Evolutionary conservation across 2,888 invertebrate genomes (phyloP), one percentile per base, ranked within the genome.

Genomic region (Agrotis ipsilon): DNA sequence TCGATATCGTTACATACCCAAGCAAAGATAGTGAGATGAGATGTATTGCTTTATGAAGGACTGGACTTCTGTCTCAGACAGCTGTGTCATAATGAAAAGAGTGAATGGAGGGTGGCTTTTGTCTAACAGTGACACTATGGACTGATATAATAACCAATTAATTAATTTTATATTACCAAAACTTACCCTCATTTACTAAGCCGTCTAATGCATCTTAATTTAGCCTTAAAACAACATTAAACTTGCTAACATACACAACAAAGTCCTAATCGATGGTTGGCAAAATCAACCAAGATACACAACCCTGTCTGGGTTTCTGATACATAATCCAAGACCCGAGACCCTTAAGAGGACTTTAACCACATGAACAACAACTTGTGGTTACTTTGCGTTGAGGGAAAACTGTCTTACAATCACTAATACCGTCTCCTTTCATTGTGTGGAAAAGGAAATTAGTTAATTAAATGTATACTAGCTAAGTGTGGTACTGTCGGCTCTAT

Each of bases 351-450:
- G 16, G 58, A 60, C 27, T 69, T 76, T 39, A 48, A 74, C 82
- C 80, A 78, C 82, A 72, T 78, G 63, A 68, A 69, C 73, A 75
- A 80, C 68, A 59, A 66, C 45, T 74, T 72, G 75, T 51, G 68
- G 63, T 66, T 65, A 59, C 43, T 68, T 68, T 61, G 62, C 54
- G 24, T 55, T 21, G 57, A 39, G 19, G 52, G 68, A 81, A 81
- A 74, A 78, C 59, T 74, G 21, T 57, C 65, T 68, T 60, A 68
- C 21, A 57, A 51, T 18, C 52, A 51, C 39, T 32, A 54, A 69
- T 60, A 59, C 27, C 7, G 57, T 66, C 62, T 27, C 43, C 46
- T 69, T 66, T 14, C 46, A 59, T 52, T 24, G 14, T 9, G 16
- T 45, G 16, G 32, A 19, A 46, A n/a, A 3, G 21, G 1, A 54